Evolutionary conservation across 2,113 vertebrate genomes (phyloP).

Genomic region (Grantiella picta): DNA sequence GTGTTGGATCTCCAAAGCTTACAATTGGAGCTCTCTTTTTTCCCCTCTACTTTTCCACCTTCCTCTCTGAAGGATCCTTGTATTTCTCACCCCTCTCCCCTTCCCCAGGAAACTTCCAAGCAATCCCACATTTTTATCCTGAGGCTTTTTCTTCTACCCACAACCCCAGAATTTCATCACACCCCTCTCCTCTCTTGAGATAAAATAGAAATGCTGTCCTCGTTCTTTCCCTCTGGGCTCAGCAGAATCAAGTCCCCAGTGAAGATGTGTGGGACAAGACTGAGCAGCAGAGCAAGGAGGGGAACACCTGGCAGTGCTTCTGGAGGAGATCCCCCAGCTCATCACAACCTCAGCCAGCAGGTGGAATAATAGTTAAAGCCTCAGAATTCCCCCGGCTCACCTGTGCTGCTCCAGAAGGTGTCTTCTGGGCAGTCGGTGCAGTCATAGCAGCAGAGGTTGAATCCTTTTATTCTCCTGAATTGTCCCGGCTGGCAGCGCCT

Average conservation of each 20-base stretch:
- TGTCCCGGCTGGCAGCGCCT: slow-evolving; percentile 76
- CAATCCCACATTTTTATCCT: background rate
- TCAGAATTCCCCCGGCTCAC: background rate
- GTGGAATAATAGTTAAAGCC: background rate
- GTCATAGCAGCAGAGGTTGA: slow-evolving; percentile 82
- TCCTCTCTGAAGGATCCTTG: accelerated
- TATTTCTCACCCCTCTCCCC: background rate
- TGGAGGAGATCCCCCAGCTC: background rate
- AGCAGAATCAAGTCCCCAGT: background rate
- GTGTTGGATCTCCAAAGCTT: background rate
- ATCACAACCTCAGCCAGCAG: background rate
- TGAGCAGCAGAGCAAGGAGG: background rate
- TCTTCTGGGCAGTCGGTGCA: slow-evolving; percentile 83
- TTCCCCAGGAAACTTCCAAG: background rate
- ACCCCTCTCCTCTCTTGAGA: background rate
- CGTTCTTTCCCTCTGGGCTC: background rate
- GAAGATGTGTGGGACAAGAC: background rate
- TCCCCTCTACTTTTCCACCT: background rate
- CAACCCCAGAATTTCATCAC: background rate
- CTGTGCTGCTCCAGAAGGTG: slow-evolving; percentile 67
- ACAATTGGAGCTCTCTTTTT: background rate
- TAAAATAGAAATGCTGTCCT: accelerated
- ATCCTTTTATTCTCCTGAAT: slow-evolving; percentile 59
- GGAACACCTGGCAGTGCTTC: background rate
- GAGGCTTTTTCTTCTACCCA: accelerated